phyloP scores from a whole-genome alignment of 2,113 vertebrate species.

The Grammomys dolichurus region DNA sequence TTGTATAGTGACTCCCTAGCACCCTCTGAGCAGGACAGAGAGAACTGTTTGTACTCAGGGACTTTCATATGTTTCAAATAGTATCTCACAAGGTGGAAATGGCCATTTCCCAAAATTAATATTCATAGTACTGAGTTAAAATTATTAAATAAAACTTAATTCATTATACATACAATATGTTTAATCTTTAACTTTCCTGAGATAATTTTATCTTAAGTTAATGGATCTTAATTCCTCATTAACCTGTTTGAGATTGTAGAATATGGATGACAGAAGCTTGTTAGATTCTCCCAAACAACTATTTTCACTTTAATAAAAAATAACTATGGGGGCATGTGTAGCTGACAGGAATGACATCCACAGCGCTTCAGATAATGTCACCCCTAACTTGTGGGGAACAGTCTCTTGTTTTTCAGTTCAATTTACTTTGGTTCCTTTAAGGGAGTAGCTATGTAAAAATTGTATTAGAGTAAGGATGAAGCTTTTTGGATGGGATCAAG shows the following conservation, averaged over 20 bases:
- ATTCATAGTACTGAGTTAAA: conserved; percentile 44
- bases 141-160: conserved; percentile 42
- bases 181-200: neutral
- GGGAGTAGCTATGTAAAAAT: neutral
- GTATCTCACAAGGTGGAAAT: neutral
- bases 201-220: conserved; percentile 7
- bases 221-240: neutral
- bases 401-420: neutral
- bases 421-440: neutral
- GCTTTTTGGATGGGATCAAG: neutral
- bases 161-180: neutral
- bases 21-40: neutral
- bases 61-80: conserved; percentile 24
- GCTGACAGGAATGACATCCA: neutral
- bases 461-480: neutral
- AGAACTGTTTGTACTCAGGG: neutral
- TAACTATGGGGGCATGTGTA: neutral
- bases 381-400: neutral
- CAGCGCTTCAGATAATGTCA: neutral
- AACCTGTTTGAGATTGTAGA: neutral
- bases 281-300: neutral
- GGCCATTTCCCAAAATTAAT: conserved; percentile 3
- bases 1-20: neutral
- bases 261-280: neutral
- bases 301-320: conserved; percentile 32